Evolutionary conservation across 2,888 invertebrate species (phyloP), one percentile per base, ranked within the genome.

Genomic region (Rambutsinella grinnellia): DNA sequence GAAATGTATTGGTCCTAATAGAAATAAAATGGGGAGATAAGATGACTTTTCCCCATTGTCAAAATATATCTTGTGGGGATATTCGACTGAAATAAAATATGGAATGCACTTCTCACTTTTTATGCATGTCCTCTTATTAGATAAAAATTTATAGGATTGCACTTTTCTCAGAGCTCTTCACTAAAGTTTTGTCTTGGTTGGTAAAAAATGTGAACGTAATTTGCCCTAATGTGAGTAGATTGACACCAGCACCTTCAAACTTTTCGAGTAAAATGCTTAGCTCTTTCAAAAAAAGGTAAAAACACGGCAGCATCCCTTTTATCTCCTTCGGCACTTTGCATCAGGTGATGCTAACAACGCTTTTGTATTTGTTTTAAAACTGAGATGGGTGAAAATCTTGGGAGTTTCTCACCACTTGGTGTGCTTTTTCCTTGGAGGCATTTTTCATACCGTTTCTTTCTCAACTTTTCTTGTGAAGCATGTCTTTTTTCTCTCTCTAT

Each of bases 1-100:
- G 13, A 36, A 65, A 65, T 65, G 65, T 53, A 54, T 65, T 5
- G 23, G 19, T n/a, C n/a, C n/a, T 54, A 65, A 65, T 65, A 49
- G 24, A 54, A 54, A 62, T 36, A 36, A 54, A 65, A 54, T 65
- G 49, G 54, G 17, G 26, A 65, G 54, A 36, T 36, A 36, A 36
- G 36, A 36, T 36, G 36, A 36, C 54, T 23, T 15, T 65, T 27
- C 54, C n/a, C 65, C 6, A 62, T 63, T 65, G 65, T 65, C 54
- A 65, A 36, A 28, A 47, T 61, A 61, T 63, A 51, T 28, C 26
- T 49, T 19, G 15, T 10, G 36, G 36, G 36, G 36, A 36, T 36
- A 36, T 8, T 5, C 6, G 13, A 36, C 5, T 8, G 21, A 26
- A 53, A 53, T 65, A 54, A 54, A 65, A 65, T 54, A 65, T 65